A percentile compares a stretch with the other conserved stretches of the same genome.
Conservation (phyloP, 2,888 invertebrate genomes). For the Calephelis perditalis region DNA sequence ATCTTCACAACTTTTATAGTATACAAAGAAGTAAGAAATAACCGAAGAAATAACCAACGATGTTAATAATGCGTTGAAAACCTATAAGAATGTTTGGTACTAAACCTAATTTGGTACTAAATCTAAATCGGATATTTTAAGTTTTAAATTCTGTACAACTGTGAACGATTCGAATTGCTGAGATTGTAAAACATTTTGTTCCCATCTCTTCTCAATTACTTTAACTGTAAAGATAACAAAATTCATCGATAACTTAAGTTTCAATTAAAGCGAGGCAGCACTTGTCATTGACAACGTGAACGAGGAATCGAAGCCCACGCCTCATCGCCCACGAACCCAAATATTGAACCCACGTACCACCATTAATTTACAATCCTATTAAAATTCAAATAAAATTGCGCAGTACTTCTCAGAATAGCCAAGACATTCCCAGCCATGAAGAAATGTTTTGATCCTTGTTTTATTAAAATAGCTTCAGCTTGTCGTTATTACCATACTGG, state of each 20-base stretch:
- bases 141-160: no score
- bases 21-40: no score
- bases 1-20: no score
- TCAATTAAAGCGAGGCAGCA: constrained; percentile 1
- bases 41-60: no score
- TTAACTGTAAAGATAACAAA: no score
- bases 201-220: no score
- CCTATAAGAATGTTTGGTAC: no score
- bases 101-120: no score
- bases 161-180: no score
- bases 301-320: constrained; percentile 43
- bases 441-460: not conserved
- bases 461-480: not conserved
- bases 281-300: constrained; percentile 26
- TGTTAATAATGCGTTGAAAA: no score
- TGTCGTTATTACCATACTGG: not conserved
- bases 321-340: constrained; percentile 44
- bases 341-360: constrained; percentile 41
- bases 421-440: not conserved
- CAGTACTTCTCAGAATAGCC: constrained; percentile 4
- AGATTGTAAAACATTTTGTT: no score
- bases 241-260: not conserved
- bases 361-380: not conserved
- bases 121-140: no score
- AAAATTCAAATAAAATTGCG: constrained; percentile 9